phyloP scores from a whole-genome alignment of 2,113 vertebrate genomes.

The Ascaphus truei region DNA sequence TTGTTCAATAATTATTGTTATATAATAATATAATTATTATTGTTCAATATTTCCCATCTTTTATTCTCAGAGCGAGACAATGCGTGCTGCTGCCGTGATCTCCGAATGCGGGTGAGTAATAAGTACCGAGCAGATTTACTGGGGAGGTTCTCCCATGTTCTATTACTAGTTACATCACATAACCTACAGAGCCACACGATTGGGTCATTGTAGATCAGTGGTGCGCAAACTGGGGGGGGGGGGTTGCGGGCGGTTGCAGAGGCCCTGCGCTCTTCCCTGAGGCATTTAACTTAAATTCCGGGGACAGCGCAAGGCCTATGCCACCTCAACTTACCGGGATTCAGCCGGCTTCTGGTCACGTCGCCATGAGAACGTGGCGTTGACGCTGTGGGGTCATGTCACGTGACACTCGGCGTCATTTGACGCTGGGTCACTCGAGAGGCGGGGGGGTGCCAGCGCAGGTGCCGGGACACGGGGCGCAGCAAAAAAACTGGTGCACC shows the following conservation, averaged over 20 bases:
- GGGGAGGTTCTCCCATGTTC: background rate
- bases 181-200: background rate
- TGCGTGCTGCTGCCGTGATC: constrained; percentile 7
- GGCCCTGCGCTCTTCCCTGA: background rate
- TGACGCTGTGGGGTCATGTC: too few relatives aligned
- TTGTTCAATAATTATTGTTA: background rate
- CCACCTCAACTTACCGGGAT: too few relatives aligned
- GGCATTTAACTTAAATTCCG: too few relatives aligned
- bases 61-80: background rate
- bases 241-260: too few relatives aligned
- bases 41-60: background rate
- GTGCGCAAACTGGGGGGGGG: background rate
- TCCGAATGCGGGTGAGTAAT: constrained; percentile 13
- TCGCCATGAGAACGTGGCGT: too few relatives aligned
- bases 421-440: too few relatives aligned
- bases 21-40: background rate
- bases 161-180: background rate
- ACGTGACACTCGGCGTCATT: too few relatives aligned
- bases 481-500: too few relatives aligned
- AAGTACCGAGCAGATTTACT: background rate
- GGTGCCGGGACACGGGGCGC: too few relatives aligned
- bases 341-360: too few relatives aligned
- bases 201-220: background rate
- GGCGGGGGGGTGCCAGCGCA: too few relatives aligned
- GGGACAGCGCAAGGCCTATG: background rate